Conservation (phyloP, 2,888 invertebrate species). For the Amphipoea oculea region DNA sequence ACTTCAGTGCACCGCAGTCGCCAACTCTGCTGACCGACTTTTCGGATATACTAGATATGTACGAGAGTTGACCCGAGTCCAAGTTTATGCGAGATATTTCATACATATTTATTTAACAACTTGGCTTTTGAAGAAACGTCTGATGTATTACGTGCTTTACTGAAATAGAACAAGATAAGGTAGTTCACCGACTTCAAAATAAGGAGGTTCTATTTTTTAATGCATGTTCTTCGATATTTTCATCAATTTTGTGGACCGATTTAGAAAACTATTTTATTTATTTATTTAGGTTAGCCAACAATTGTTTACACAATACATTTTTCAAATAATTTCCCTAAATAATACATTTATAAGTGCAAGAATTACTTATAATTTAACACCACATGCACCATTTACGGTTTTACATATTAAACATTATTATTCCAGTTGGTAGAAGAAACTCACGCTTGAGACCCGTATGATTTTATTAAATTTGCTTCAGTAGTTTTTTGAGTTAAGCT, state of each 20-base stretch:
- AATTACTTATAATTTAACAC: too few species aligned
- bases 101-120: conserved; percentile 18
- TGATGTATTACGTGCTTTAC: background rate
- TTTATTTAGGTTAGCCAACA: too few species aligned
- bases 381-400: too few species aligned
- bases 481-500: too few species aligned
- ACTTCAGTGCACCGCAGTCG: conserved; percentile 14
- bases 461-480: background rate
- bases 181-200: too few species aligned
- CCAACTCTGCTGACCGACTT: conserved; percentile 17
- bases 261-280: too few species aligned
- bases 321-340: too few species aligned
- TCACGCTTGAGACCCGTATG: too few species aligned
- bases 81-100: conserved; percentile 1
- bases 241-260: background rate
- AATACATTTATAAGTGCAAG: too few species aligned
- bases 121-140: background rate
- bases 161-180: background rate
- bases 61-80: background rate
- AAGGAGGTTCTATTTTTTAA: background rate
- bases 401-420: too few species aligned
- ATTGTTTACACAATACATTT: too few species aligned
- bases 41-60: background rate
- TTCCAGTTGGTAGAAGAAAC: too few species aligned
- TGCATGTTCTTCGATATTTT: background rate